These are phyloP conservation scores for Xenopus tropicalis DNA, from an alignment of 2,113 vertebrate species.

Conservation along the genomic window DNA sequence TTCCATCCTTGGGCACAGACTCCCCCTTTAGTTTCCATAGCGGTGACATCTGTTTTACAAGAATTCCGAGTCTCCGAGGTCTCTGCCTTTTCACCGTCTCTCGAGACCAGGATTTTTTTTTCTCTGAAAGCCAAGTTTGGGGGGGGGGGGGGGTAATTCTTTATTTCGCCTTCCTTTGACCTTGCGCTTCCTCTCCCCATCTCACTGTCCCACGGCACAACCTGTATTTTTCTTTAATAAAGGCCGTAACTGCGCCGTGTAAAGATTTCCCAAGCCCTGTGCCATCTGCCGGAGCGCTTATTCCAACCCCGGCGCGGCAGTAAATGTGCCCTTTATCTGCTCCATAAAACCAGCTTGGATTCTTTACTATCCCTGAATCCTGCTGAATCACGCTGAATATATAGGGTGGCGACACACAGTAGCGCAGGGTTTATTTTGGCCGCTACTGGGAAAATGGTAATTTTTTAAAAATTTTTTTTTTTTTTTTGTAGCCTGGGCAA, in stretches of 20 bases:
- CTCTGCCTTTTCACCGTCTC: constrained; percentile 17
- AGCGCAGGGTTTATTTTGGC: too few species aligned
- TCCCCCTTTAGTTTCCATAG: constrained; percentile 28
- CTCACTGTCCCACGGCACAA: too few species aligned
- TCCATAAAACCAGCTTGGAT: background rate
- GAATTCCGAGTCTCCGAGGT: constrained; percentile 32
- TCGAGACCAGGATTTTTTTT: constrained; percentile 2
- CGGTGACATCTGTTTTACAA: constrained; percentile 40
- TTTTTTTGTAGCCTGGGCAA: background rate
- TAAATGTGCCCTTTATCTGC: too few species aligned
- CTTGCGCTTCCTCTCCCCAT: background rate
- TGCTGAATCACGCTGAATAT: background rate
- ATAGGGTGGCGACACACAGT: too few species aligned
- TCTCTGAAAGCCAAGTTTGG: background rate
- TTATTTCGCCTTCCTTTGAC: constrained; percentile 5
- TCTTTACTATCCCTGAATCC: background rate
- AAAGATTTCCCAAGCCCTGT: too few species aligned
- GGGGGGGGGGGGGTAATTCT: too few species aligned
- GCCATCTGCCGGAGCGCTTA: too few species aligned
- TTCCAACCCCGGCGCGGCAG: too few species aligned
- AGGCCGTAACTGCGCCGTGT: too few species aligned
- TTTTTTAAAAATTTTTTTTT: too few species aligned
- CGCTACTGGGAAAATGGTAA: background rate
- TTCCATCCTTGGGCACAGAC: constrained; percentile 26
- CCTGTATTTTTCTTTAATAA: too few species aligned